phyloP scores from a whole-genome alignment of 2,888 invertebrate species.

The Calliphora vomitoria region DNA sequence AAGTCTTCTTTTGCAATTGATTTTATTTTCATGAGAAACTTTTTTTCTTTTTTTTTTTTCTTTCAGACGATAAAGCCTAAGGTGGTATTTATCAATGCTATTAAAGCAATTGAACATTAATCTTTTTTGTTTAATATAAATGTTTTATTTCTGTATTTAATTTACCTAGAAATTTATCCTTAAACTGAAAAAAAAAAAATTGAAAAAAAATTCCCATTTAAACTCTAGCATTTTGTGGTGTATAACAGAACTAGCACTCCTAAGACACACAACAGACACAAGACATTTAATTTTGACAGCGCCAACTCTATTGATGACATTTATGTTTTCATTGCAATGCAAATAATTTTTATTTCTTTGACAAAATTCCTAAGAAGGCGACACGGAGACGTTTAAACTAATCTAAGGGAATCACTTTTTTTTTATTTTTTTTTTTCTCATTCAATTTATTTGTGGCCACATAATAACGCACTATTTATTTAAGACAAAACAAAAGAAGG shows the following conservation, averaged over 20 bases:
- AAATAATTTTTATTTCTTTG: conserved; percentile 31
- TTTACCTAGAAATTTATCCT: conserved; percentile 21
- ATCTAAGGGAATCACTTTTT: conserved; percentile 56
- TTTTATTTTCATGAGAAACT: conserved; percentile 18
- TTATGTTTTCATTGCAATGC: conserved; percentile 62
- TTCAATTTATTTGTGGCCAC: conserved; percentile 34
- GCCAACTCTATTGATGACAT: conserved; percentile 71
- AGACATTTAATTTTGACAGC: conserved; percentile 63
- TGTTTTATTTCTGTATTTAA: background rate
- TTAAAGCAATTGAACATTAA: conserved; percentile 36
- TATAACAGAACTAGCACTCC: conserved; percentile 39
- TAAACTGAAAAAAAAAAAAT: background rate
- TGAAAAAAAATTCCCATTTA: conserved; percentile 7
- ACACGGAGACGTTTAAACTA: conserved; percentile 71
- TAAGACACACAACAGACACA: conserved; percentile 32
- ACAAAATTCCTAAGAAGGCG: conserved; percentile 74
- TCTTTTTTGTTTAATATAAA: conserved; percentile 8
- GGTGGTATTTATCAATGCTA: conserved; percentile 37
- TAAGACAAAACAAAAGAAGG: conserved; percentile 32
- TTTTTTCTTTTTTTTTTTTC: conserved; percentile 33
- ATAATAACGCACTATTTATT: conserved; percentile 53
- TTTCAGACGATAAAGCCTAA: conserved; percentile 25
- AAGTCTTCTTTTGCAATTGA: conserved; percentile 8
- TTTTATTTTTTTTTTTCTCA: too few species aligned
- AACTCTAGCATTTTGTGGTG: conserved; percentile 5